Base-by-base conservation (phyloP, 2,113 vertebrate species). In the Chauna torquata region DNA sequence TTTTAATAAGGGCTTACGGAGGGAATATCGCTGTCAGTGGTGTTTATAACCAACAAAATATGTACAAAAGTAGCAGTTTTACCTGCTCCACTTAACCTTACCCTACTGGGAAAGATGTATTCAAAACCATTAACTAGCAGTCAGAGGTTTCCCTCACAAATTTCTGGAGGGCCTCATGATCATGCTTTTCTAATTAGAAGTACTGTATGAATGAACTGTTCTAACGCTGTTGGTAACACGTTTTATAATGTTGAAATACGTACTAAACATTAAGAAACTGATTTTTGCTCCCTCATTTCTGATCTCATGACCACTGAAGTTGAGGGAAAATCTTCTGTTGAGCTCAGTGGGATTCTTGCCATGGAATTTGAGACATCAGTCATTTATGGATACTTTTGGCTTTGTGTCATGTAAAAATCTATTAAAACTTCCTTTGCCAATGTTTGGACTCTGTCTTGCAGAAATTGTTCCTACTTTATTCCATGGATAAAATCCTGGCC, bases 351-450 rank as follows among this genome's bases (percentile, higher is more conserved):
- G 71, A 83, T 88, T 94, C 91, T 81, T 97, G 91, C 92, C 74
- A 55, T 85, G 91, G 95, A 92, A 92, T 95, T 89, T 91, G 81
- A 94, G 92, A 82, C 92, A 77, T 95, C 95, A 90, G 89, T 95
- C 75, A 91, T 77, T 91, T 92, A 58, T 91, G 94, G 94, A 85
- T 94, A 55, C 79, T 95, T 92, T 50, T 94, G 96, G 95, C 94
- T 93, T 89, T 91, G 58, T 96, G 70, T 95, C 89, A 85, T 94
- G 78, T 88, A 94, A 89, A 94, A 90, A 91, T 88, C 94, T 92
- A 96, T 96, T 97, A 95, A 94, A 95, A 87, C 78, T 95, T 85
- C 92, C 87, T 92, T 88, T 92, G 93, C 96, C 93, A 96, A 55
- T 68, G 84, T 91, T 95, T 96, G 89, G 95, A 72, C 62, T 94